These are phyloP conservation scores for Stictocephala bisonia DNA, from an alignment of 2,888 invertebrate genomes.

Conservation along the genomic window DNA sequence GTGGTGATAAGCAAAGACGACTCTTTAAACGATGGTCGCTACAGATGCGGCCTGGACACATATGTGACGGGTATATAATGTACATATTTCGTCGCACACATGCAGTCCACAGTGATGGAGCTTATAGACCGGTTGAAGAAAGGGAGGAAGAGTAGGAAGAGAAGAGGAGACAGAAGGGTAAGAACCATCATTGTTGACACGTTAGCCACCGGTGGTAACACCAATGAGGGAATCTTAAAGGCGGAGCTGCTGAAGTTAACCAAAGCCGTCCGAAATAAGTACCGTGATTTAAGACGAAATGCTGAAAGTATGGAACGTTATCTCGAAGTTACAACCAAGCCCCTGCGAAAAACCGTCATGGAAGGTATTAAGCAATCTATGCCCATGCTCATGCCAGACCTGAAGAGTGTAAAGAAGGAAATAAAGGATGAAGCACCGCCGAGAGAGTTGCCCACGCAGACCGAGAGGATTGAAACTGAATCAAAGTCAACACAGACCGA, in stretches of 20 bases:
- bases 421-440: no score
- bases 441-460: neutral
- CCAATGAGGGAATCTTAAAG: neutral
- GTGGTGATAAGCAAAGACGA: conserved; percentile 54
- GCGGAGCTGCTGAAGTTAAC: neutral
- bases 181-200: neutral
- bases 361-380: neutral
- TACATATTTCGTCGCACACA: no score
- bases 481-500: neutral
- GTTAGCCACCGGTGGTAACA: neutral
- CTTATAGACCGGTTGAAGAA: neutral
- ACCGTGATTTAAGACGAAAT: neutral
- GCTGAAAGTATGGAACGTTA: neutral
- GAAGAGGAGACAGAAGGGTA: neutral
- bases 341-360: neutral
- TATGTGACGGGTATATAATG: neutral
- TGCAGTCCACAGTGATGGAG: no score
- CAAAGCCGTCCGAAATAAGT: neutral
- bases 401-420: neutral
- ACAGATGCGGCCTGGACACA: conserved; percentile 60
- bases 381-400: neutral
- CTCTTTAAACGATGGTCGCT: conserved; percentile 58
- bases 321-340: neutral
- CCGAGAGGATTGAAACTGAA: neutral
- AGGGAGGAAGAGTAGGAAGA: neutral